Base-by-base conservation (phyloP, 2,888 invertebrate genomes). In the Tinea semifulvella region DNA sequence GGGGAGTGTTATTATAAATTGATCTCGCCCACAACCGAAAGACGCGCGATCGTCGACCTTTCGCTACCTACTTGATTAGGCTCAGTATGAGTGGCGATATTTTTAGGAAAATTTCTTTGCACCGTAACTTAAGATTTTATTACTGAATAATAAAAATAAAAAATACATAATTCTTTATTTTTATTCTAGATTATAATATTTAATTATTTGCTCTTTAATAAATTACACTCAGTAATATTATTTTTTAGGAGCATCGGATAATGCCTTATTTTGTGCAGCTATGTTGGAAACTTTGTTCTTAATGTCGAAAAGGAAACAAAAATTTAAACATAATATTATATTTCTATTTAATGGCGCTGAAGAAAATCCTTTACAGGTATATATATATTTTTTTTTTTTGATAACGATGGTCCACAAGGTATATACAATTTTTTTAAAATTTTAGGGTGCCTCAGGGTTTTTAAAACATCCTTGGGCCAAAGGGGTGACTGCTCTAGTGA, bases 291-390 rank as follows among this genome's bases (percentile, higher is more conserved):
- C 89, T 40, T 65, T 92, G 45, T 71, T 88, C 47, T 84, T 88
- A 1, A 67, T 88, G 46, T 79, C 80, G 42, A 61, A 74, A 25
- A 66, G 68, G 47, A 69, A 84, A 43, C 68, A 91, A n/a, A 76
- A 80, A 48, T 14, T 44, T 7, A 36, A 42, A 16, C 86, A 90
- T 63, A 87, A 88, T 58, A 80, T 92, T 31, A 84, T 92, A 50
- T 90, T 92, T 64, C 74, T 91, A 45, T 92, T 92, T 63, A 92
- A 92, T 61, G 91, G 91, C 28, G 92, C 90, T 10, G 92, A 92
- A 65, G 92, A 92, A 65, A 90, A 89, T 27, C 31, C 43, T 42
- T 22, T 48, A 36, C 48, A 50, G 47, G 45, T 47, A 44, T n/a
- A 11, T n/a, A 3, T 28, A 22, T 7, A 22, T 22, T 8, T 8